Evolutionary conservation across 2,113 vertebrate genomes (phyloP).

Genomic region (Seriola quinqueradiata): DNA sequence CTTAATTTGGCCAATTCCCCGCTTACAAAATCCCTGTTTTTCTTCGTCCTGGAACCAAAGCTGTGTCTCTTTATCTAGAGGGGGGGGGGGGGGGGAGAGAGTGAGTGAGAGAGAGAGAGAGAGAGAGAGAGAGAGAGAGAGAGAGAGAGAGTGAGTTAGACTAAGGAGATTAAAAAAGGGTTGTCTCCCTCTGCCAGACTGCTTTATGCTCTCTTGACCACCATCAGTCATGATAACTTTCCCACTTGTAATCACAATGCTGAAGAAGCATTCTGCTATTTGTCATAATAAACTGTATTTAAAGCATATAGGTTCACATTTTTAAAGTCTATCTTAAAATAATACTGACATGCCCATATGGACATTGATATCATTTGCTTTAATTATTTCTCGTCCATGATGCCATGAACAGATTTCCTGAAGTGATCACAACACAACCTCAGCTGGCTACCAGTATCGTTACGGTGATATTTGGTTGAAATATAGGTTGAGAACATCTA

Average conservation of each 20-base stretch:
- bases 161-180: constrained; percentile 24
- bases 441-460: too few species aligned
- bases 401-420: neutral
- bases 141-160: neutral
- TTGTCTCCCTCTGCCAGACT: constrained; percentile 43
- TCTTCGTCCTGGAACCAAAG: constrained; percentile 57
- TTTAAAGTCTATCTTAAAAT: neutral
- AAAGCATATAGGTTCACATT: neutral
- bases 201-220: constrained; percentile 59
- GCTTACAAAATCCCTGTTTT: constrained; percentile 53
- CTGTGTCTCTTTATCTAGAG: constrained; percentile 36
- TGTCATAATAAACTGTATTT: too few species aligned
- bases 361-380: neutral
- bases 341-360: too few species aligned
- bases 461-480: too few species aligned
- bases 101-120: neutral
- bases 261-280: neutral
- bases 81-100: constrained; percentile 3
- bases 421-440: too few species aligned
- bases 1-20: constrained; percentile 79
- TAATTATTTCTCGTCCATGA: neutral
- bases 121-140: constrained; percentile 9
- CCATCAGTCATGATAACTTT: constrained; percentile 12
- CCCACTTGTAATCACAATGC: neutral
- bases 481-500: too few species aligned